A percentile compares a stretch with the other conserved stretches of the same genome.
Evolutionary conservation across 2,888 invertebrate genomes (phyloP).

Genomic region (Cephalotes varians): DNA sequence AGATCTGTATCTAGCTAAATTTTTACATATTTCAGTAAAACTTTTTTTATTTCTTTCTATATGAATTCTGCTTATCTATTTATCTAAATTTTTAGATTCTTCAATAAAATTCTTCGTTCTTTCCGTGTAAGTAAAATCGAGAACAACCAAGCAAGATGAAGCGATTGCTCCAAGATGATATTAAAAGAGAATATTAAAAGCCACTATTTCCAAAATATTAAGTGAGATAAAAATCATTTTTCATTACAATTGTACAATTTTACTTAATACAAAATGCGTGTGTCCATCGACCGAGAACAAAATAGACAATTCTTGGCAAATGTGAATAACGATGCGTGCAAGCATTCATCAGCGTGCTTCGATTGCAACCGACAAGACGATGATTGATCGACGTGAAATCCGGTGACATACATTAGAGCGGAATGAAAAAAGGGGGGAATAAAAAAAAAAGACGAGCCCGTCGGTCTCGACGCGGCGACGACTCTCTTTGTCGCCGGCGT

Average conservation of each 20-base stretch:
- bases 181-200: not conserved
- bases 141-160: not conserved
- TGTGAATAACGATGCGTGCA: not conserved
- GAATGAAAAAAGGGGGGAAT: conserved; percentile 34
- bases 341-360: not conserved
- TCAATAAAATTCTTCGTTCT: too few species aligned
- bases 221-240: not conserved
- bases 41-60: too few species aligned
- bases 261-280: not conserved
- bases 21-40: too few species aligned
- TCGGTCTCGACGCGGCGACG: conserved; percentile 20
- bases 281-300: not conserved
- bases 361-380: not conserved
- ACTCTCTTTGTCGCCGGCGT: conserved; percentile 54
- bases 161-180: not conserved
- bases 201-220: not conserved
- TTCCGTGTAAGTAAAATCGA: not conserved
- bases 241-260: not conserved
- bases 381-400: conserved; percentile 47
- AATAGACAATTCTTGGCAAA: not conserved
- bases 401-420: conserved; percentile 46
- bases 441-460: conserved; percentile 19
- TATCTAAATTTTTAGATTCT: too few species aligned
- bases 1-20: too few species aligned
- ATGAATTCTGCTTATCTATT: too few species aligned